phyloP scores from a whole-genome alignment of 2,797 vertebrate genomes.

The Spinibarbus caldwelli region DNA sequence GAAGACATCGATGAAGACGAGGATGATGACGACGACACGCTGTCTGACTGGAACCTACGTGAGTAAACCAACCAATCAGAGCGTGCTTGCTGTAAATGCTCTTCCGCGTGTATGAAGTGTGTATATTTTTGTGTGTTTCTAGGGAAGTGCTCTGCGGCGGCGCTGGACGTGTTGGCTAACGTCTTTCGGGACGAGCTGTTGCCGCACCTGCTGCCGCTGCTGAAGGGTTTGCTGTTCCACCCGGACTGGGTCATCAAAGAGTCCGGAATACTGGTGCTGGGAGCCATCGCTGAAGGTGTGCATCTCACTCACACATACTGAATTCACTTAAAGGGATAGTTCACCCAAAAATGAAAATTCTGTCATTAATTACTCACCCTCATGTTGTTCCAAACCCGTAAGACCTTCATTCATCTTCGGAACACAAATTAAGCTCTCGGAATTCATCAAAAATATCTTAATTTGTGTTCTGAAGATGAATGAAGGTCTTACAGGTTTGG shows the following conservation, averaged over 20 bases:
- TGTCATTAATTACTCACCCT: too few species aligned
- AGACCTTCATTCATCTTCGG: too few species aligned
- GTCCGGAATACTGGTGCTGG: conserved; percentile 91
- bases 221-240: conserved; percentile 93
- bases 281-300: conserved; percentile 89
- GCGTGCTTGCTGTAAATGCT: too few species aligned
- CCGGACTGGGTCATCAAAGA: conserved; percentile 96
- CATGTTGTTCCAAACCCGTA: too few species aligned
- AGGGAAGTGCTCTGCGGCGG: conserved; percentile 53
- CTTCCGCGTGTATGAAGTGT: not conserved
- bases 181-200: not conserved
- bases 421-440: too few species aligned
- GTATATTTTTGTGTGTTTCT: not conserved
- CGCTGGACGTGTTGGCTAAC: conserved; percentile 37
- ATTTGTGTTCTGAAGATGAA: too few species aligned
- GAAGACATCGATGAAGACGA: conserved; percentile 88
- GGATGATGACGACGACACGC: conserved; percentile 86
- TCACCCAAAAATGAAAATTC: too few species aligned
- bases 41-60: conserved; percentile 96
- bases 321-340: not conserved
- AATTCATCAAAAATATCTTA: too few species aligned
- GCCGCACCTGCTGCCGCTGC: conserved; percentile 88
- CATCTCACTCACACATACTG: not conserved
- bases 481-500: too few species aligned
- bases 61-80: conserved; percentile 62